Conservation (phyloP, 2,113 vertebrate genomes). For the Heterotilapia buettikoferi region DNA sequence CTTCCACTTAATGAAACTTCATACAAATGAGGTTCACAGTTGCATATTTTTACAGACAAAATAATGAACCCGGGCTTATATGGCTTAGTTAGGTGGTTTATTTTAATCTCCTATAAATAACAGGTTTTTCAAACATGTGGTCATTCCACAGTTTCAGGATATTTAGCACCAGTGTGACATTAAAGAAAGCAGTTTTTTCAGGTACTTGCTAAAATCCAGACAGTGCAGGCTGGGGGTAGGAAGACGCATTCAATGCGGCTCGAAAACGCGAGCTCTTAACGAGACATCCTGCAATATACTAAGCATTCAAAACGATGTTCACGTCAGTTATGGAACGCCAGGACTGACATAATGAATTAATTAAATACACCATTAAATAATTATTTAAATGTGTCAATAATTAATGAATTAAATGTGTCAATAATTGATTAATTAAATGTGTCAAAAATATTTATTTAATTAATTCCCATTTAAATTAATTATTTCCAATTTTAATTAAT, state of each 20-base stretch:
- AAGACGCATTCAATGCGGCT: neutral
- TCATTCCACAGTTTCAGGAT: neutral
- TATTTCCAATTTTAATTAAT: neutral
- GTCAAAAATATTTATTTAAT: neutral
- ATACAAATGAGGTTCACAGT: neutral
- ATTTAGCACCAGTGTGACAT: neutral
- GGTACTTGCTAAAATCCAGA: neutral
- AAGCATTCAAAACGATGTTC: neutral
- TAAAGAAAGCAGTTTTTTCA: neutral
- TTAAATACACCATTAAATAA: neutral
- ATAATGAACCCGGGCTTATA: neutral
- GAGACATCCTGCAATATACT: neutral
- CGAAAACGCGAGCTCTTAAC: neutral
- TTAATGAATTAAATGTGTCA: neutral
- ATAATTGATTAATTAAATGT: neutral
- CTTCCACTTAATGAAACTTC: neutral
- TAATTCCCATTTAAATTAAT: neutral
- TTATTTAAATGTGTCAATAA: neutral
- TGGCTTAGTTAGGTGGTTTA: accelerated
- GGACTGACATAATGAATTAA: neutral
- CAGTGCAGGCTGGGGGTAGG: neutral
- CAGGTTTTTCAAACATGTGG: neutral
- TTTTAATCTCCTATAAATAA: neutral
- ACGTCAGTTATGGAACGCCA: neutral
- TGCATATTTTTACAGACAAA: neutral